Evolutionary conservation across 2,113 vertebrate species (phyloP).

Genomic region (Larimichthys crocea): DNA sequence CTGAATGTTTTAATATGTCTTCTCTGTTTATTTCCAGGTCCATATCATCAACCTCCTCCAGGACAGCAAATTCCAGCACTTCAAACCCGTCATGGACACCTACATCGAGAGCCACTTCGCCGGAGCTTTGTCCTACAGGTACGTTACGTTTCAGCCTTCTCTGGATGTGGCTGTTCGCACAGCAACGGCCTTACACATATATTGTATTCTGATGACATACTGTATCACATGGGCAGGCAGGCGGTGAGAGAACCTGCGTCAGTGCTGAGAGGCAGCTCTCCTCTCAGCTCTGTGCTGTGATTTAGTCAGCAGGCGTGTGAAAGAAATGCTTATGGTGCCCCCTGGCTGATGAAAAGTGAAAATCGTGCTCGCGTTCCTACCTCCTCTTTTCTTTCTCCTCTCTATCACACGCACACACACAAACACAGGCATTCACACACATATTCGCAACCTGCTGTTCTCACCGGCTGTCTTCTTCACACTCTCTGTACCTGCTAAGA

Average conservation of each 20-base stretch:
- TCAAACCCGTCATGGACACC: slow-evolving; percentile 99
- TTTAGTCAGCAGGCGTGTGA: slow-evolving; percentile 14
- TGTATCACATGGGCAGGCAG: slow-evolving; percentile 24
- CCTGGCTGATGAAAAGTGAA: slow-evolving; percentile 54
- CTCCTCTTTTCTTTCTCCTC: neutral
- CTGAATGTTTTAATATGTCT: neutral
- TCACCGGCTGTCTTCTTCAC: slow-evolving; percentile 52
- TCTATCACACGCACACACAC: neutral
- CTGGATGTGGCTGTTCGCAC: neutral
- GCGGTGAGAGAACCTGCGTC: slow-evolving; percentile 12
- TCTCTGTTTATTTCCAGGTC: slow-evolving; percentile 82
- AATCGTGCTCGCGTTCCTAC: neutral
- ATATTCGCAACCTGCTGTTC: slow-evolving; percentile 47
- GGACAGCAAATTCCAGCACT: slow-evolving; percentile 99
- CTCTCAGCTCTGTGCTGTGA: slow-evolving; percentile 2
- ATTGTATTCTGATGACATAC: slow-evolving; percentile 47
- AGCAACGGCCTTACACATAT: neutral
- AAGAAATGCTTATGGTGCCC: slow-evolving; percentile 66
- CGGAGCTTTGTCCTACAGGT: slow-evolving; percentile 98
- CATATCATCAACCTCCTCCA: slow-evolving; percentile 99
- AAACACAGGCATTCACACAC: slow-evolving; percentile 17
- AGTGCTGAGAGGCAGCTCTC: slow-evolving; percentile 33
- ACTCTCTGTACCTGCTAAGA: slow-evolving; percentile 49
- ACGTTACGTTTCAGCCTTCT: slow-evolving; percentile 15
- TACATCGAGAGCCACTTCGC: slow-evolving; percentile 99